These are phyloP conservation scores for Ptilorrhoa leucosticta DNA, from an alignment of 2,113 vertebrate species.

Conservation along the genomic window DNA sequence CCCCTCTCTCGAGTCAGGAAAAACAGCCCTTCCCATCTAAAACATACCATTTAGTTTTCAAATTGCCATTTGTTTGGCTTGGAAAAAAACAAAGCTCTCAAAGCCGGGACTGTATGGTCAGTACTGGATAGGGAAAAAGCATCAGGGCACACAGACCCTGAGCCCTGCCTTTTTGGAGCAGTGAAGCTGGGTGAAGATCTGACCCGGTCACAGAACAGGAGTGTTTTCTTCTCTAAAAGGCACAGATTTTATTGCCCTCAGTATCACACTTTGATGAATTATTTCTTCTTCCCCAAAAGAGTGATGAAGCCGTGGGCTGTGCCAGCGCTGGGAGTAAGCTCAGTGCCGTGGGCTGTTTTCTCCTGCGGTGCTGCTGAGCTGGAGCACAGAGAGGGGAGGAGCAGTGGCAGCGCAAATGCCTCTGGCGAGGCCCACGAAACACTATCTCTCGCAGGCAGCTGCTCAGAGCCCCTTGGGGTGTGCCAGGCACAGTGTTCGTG, in stretches of 20 bases:
- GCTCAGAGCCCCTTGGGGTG: background rate
- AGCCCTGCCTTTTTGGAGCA: background rate
- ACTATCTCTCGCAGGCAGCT: background rate
- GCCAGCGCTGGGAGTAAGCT: background rate
- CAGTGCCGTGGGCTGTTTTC: background rate
- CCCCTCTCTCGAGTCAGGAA: background rate
- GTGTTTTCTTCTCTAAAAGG: background rate
- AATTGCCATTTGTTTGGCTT: background rate
- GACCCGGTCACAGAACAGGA: background rate
- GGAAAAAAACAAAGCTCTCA: background rate
- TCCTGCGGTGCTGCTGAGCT: accelerated
- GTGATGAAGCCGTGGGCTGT: background rate
- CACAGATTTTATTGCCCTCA: background rate
- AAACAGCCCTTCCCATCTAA: background rate
- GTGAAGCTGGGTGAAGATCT: background rate
- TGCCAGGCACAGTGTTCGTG: background rate
- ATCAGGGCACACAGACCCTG: background rate
- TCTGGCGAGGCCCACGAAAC: background rate
- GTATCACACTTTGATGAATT: background rate
- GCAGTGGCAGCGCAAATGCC: background rate
- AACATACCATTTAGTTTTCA: background rate
- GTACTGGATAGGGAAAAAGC: background rate
- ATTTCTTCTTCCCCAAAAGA: background rate
- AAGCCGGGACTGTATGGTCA: accelerated
- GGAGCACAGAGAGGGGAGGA: background rate